Evolutionary conservation across 2,113 vertebrate genomes (phyloP), one percentile per base, ranked within the genome.

Genomic region (Pterocles gutturalis): DNA sequence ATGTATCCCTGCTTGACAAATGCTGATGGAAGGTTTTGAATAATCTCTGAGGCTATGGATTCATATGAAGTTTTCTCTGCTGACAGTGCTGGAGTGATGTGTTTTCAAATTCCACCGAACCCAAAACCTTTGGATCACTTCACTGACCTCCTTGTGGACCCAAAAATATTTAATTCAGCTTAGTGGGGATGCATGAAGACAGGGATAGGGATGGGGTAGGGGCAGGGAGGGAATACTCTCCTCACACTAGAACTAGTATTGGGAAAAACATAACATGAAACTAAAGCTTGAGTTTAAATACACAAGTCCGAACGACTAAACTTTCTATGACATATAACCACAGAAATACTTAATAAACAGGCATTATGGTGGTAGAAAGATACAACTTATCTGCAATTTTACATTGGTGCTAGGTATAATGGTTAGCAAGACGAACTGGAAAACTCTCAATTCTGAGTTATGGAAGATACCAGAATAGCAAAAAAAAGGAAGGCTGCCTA

Each of bases 1-100:
- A 54, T 15, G n/a, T 71, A 91, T 86, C 31, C 13, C n/a, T 62
- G 29, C 60, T 66, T 91, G 86, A 93, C 60, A 92, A 71, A 94
- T 31, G 55, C 28, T 0, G 2, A 24, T 46, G 25, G 22, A 41
- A 89, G 70, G 7, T 11, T 49, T 34, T 81, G 76, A 81, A 95
- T 73, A 75, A 62, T 29, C 66, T 95, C 86, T 60, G 80, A 75
- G 46, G 67, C 54, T 87, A 34, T 21, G 41, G 49, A 80, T 86
- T 88, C 36, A 33, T 46, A 29, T 31, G 13, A 80, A 55, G 13
- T 25, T 83, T 89, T 81, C 34, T 70, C 33, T 51, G 43, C 20
- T 0, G 1, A 28, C 19, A 34, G 22, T 60, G 33, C 19, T 1
- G 1, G 11, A 58, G 29, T 19, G 28, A 9, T 67, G 25, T 9